Evolutionary conservation across 2,797 vertebrate species (phyloP).

Genomic region (Lithobates sylvaticus): DNA sequence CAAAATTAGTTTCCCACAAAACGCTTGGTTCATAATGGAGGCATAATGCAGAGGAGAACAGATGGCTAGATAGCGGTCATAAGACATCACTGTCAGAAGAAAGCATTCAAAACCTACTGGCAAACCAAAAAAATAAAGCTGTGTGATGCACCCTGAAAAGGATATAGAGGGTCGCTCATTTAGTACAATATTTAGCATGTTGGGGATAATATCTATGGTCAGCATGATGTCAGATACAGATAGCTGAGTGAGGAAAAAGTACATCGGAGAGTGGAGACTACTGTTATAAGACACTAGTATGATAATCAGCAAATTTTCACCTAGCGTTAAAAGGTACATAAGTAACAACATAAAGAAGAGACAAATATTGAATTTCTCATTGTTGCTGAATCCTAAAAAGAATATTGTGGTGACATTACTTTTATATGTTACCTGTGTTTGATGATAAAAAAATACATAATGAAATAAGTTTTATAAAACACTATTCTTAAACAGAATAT

Average conservation of each 20-base stretch:
- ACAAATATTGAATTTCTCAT: not conserved
- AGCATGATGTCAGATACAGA: constrained; percentile 1
- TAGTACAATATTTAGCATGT: not conserved
- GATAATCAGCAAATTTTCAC: not conserved
- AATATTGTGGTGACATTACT: not conserved
- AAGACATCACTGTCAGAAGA: not conserved
- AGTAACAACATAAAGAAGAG: not conserved
- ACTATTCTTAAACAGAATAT: no score
- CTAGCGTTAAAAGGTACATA: not conserved
- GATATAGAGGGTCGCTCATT: not conserved
- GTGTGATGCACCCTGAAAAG: not conserved
- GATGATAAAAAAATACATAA: no score
- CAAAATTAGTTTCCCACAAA: not conserved
- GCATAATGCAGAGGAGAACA: no score
- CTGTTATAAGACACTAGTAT: not conserved
- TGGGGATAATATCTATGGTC: not conserved
- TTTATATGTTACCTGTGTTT: no score
- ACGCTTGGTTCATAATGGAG: not conserved
- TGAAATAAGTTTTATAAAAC: no score
- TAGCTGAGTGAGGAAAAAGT: no score
- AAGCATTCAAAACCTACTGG: not conserved
- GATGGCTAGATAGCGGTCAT: no score
- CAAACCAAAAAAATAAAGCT: not conserved
- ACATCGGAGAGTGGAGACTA: not conserved
- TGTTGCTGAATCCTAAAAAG: not conserved